Conservation (phyloP, 2,797 vertebrate genomes). For the Ctenosaura bakeri region DNA sequence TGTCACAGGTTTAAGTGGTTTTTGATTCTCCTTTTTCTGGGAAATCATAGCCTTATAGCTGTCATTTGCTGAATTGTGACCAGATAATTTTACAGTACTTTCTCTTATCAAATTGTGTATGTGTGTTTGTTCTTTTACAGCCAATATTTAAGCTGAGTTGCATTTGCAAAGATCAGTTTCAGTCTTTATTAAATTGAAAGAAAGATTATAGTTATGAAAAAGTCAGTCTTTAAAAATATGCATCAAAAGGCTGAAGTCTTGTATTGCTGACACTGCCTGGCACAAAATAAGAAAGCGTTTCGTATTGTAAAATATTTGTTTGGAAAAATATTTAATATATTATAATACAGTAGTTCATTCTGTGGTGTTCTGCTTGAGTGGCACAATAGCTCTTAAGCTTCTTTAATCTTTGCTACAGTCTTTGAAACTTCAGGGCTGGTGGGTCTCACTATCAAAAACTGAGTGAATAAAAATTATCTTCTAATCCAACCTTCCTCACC, state of each 20-base stretch:
- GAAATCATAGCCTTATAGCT: background rate
- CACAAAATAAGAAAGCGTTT: background rate
- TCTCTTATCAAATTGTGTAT: background rate
- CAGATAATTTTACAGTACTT: background rate
- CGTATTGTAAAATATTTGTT: slow-evolving; percentile 3
- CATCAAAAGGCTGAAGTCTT: background rate
- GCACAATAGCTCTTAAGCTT: background rate
- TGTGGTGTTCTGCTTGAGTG: background rate
- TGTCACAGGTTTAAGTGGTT: background rate
- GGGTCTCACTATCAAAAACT: background rate
- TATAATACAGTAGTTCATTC: background rate
- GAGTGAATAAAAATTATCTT: background rate
- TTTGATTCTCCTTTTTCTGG: background rate
- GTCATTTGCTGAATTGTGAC: background rate
- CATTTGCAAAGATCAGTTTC: slow-evolving; percentile 36
- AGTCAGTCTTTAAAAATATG: slow-evolving; percentile 7
- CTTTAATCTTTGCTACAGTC: background rate
- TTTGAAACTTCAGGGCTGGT: background rate
- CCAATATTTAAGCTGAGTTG: slow-evolving; percentile 13
- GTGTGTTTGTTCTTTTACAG: background rate
- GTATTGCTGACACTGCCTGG: slow-evolving; percentile 2
- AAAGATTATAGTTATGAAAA: slow-evolving; percentile 7
- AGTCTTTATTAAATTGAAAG: slow-evolving; percentile 1
- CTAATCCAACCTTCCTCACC: no score
- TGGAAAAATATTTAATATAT: background rate